Evolutionary conservation across 1,140 invertebrate genomes (phyloP), one percentile per base, ranked within the genome.

Genomic region (Drosophila murphyi): DNA sequence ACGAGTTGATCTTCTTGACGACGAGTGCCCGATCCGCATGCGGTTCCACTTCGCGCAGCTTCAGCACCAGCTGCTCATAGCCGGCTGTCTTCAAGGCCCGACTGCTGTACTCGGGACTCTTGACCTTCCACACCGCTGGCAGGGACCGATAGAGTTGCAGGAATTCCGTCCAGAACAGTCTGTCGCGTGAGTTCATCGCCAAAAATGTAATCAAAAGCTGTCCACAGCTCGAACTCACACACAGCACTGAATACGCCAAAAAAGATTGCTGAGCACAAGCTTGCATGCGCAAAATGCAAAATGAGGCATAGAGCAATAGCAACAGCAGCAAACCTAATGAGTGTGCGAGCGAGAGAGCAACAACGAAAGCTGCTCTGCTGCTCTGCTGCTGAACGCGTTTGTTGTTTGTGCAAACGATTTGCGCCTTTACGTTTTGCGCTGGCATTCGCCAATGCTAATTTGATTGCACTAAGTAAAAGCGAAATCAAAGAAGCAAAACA

Each of bases 1-100:
- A 79, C 0, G 78, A 86, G 50, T 93, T 92, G 62, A 93, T 92
- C 62, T 92, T 92, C 56, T 77, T 78, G n/a, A 86, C 80, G 1
- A 93, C 91, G 8, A 68, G 72, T 3, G 80, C 64, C 3, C 75
- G 78, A 51, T 82, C 75, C 0, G 92, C 92, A 0, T 70, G 4
- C 4, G 90, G 92, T 35, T 92, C 86, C 1, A 92, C 79, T 29
- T 92, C 89, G 0, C 72, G 55, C 34, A 91, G 54, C 60, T 92
- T 92, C 0, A 57, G 39, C 3, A 89, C 79, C 50, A 92, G 78
- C 28, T 72, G 50, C 4, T 83, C 80, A 5, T 92, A 92, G 0
- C 82, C 88, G 29, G 76, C 73, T 1, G 59, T 54, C 31, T 81
- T 82, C 5, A 82, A 29, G 0, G 60, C 31, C 2, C 81, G 79